Percentiles rank a stretch among this genome's conserved stretches.
Evolutionary conservation across 2,113 vertebrate species (phyloP).

Genomic region (Piaya cayana): DNA sequence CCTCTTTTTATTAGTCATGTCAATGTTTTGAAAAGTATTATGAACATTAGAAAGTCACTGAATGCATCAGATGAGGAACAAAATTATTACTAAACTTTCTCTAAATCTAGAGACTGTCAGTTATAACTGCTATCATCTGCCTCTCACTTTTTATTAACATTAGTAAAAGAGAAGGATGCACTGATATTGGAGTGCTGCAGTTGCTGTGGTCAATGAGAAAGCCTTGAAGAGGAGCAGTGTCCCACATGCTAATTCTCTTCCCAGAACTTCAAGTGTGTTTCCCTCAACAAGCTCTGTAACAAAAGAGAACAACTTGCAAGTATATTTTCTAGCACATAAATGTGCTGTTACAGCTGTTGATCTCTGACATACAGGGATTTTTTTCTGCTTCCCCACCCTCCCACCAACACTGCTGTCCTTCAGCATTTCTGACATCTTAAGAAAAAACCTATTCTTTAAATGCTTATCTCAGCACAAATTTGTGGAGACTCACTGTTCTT

Average conservation of each 20-base stretch:
- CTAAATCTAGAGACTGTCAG: neutral
- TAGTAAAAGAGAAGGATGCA: neutral
- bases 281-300: neutral
- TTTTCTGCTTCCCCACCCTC: neutral
- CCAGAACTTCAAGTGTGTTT: neutral
- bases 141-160: neutral
- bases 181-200: neutral
- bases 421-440: neutral
- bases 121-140: neutral
- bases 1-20: neutral
- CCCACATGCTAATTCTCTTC: fast-evolving
- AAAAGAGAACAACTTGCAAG: neutral
- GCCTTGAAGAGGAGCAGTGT: neutral
- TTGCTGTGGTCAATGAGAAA: neutral
- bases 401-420: neutral
- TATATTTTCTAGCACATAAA: neutral
- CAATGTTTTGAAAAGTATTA: neutral
- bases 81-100: neutral
- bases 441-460: neutral
- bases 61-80: neutral
- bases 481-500: neutral
- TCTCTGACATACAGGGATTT: neutral
- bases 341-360: neutral
- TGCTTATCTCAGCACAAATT: neutral
- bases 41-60: neutral